Conservation (phyloP, 2,888 invertebrate species). For the Nemoura dubitans region DNA sequence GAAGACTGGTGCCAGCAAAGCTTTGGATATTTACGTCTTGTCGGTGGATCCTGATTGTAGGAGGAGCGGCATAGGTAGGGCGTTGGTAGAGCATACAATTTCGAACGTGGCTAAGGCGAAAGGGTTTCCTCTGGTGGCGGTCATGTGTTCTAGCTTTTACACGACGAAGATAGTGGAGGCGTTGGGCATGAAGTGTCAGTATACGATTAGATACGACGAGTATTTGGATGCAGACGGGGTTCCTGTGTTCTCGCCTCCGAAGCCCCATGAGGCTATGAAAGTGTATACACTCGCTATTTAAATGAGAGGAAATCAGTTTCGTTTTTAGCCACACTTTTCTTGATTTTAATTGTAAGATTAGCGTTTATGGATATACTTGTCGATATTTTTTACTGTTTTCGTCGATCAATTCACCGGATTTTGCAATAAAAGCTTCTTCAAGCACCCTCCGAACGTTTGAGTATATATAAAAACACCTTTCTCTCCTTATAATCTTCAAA, state of each 20-base stretch:
- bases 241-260: slow-evolving; percentile 36
- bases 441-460: too few relatives aligned
- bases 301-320: background rate
- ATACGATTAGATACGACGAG: slow-evolving; percentile 30
- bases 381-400: too few relatives aligned
- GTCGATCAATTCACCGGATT: too few relatives aligned
- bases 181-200: slow-evolving; percentile 42
- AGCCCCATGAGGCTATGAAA: slow-evolving; percentile 40
- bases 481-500: background rate
- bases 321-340: background rate
- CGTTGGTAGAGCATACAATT: slow-evolving; percentile 34
- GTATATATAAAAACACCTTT: too few relatives aligned
- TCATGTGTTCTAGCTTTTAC: slow-evolving; percentile 40
- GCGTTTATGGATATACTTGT: too few relatives aligned
- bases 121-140: slow-evolving; percentile 19
- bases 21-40: slow-evolving; percentile 37
- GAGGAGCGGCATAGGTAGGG: slow-evolving; percentile 35
- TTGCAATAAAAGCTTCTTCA: too few relatives aligned
- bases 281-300: background rate
- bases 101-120: slow-evolving; percentile 25
- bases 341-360: too few relatives aligned
- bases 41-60: slow-evolving; percentile 25
- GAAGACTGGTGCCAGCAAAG: slow-evolving; percentile 3
- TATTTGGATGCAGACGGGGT: slow-evolving; percentile 38
- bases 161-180: slow-evolving; percentile 26